Conservation (phyloP, 2,797 vertebrate species). For the Lophotriccus pileatus region DNA sequence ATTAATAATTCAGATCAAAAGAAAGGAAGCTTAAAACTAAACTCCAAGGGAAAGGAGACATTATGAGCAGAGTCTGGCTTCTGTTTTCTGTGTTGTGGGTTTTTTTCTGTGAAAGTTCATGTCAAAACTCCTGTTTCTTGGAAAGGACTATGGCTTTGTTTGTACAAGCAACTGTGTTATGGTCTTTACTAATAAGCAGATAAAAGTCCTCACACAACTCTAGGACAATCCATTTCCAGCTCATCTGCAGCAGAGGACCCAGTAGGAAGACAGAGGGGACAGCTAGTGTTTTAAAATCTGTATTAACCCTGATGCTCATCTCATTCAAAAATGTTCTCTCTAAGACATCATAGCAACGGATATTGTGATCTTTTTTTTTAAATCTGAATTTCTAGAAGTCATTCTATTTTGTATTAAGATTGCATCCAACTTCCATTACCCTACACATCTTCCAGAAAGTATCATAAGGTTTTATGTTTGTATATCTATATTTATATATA, state of each 20-base stretch:
- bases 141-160: background rate
- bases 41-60: background rate
- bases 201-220: background rate
- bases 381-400: background rate
- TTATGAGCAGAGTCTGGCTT: background rate
- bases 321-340: background rate
- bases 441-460: background rate
- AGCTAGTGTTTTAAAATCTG: background rate
- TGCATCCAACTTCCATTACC: background rate
- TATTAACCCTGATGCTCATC: background rate
- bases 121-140: background rate
- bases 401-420: background rate
- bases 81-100: fast-evolving
- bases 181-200: background rate
- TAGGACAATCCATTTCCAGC: background rate
- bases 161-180: background rate
- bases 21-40: background rate
- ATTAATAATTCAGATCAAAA: background rate
- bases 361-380: background rate
- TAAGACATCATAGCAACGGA: background rate
- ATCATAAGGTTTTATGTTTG: background rate
- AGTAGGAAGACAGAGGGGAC: background rate
- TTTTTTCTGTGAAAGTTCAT: background rate
- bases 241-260: background rate
- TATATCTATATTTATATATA: background rate